These are phyloP conservation scores for Trichoplusia ni DNA, from an alignment of 1,140 invertebrate genomes.

Conservation along the genomic window DNA sequence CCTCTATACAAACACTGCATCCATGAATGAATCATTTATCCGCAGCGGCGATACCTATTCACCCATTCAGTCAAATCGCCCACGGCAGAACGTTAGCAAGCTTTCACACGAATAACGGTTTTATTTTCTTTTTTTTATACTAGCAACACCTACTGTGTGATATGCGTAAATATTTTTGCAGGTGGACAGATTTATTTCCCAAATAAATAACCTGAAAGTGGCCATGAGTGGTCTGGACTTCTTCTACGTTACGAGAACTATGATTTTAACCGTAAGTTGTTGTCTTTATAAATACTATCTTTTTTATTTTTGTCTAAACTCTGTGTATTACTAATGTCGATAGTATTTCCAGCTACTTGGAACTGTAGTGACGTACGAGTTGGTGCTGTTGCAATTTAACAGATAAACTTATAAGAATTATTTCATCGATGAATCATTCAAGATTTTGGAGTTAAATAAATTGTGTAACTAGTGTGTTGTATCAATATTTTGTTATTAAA, in stretches of 20 bases:
- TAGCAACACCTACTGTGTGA: background rate
- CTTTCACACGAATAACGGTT: too few species aligned
- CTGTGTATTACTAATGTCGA: background rate
- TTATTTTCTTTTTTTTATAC: too few species aligned
- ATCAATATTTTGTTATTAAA: too few species aligned
- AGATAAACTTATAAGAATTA: constrained; percentile 16
- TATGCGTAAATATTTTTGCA: constrained; percentile 51
- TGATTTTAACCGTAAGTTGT: constrained; percentile 47
- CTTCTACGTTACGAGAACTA: constrained; percentile 83
- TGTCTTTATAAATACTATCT: background rate
- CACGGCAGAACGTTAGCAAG: too few species aligned
- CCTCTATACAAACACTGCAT: too few species aligned
- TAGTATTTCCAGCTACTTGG: constrained; percentile 83
- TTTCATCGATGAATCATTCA: too few species aligned
- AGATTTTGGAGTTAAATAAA: too few species aligned
- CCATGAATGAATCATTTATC: too few species aligned
- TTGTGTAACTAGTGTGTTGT: too few species aligned
- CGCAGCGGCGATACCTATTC: too few species aligned
- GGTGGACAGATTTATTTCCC: constrained; percentile 83
- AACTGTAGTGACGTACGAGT: constrained; percentile 87
- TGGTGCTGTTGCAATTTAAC: constrained; percentile 85
- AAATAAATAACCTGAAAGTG: constrained; percentile 83
- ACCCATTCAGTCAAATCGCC: too few species aligned
- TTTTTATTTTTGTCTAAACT: background rate
- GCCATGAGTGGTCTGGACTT: constrained; percentile 84